These are phyloP conservation scores for Parapristionchus giblindavisi DNA, from an alignment of 2,888 invertebrate species.

Conservation along the genomic window DNA sequence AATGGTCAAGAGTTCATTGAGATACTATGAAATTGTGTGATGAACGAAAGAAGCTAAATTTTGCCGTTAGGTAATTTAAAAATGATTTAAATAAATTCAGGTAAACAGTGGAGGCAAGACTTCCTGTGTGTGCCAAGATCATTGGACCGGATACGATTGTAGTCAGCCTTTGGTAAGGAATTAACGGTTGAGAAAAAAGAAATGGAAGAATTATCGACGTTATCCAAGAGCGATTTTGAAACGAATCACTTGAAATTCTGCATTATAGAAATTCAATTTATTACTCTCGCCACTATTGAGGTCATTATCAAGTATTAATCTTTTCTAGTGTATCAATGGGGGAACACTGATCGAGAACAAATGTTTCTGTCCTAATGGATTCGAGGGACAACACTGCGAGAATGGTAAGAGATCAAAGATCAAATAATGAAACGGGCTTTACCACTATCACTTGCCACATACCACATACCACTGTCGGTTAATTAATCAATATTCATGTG, in stretches of 20 bases:
- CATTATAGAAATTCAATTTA: not conserved
- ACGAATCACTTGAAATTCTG: no score
- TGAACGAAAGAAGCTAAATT: no score
- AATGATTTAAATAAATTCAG: not conserved
- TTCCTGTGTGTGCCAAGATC: constrained; percentile 32
- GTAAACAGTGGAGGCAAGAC: not conserved
- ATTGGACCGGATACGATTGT: constrained; percentile 25
- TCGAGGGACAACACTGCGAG: constrained; percentile 24
- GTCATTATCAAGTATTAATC: not conserved
- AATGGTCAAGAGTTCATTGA: no score
- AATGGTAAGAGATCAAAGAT: not conserved
- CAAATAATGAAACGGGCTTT: not conserved
- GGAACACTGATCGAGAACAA: constrained; percentile 29
- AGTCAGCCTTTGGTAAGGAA: constrained; percentile 21
- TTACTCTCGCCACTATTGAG: constrained; percentile 14
- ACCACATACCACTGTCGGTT: not conserved
- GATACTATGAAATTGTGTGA: no score
- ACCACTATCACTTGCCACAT: not conserved
- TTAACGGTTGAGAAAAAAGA: not conserved
- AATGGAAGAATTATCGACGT: not conserved
- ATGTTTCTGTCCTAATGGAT: constrained; percentile 19
- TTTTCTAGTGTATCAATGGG: constrained; percentile 19
- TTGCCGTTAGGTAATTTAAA: no score
- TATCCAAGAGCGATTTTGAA: not conserved
- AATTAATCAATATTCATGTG: not conserved